Percentiles rank a stretch among this genome's conserved stretches.
These are phyloP conservation scores for Hyposoter dolosus DNA, from an alignment of 2,888 invertebrate genomes.

Conservation along the genomic window DNA sequence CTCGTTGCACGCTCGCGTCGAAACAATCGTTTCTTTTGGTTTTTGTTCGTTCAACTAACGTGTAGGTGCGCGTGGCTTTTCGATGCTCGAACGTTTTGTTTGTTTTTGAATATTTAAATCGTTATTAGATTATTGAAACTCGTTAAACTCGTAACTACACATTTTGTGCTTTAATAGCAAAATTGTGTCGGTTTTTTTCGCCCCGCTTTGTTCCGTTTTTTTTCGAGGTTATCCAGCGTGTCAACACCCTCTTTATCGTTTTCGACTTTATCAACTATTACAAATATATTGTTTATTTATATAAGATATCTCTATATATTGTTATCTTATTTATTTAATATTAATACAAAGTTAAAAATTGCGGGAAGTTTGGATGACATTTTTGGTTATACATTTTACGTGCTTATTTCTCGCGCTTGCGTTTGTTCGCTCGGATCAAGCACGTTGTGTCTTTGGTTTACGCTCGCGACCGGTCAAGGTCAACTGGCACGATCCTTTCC, in stretches of 20 bases:
- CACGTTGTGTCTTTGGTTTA: not conserved
- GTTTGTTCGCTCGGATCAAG: conserved; percentile 8
- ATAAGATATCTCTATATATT: conserved; percentile 77
- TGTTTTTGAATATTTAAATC: conserved; percentile 71
- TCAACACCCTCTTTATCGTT: conserved; percentile 43
- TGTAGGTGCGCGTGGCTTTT: conserved; percentile 63
- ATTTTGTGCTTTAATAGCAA: conserved; percentile 79
- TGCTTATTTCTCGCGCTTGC: conserved; percentile 25
- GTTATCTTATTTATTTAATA: conserved; percentile 77
- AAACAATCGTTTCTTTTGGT: conserved; percentile 41
- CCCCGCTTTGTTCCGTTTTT: conserved; percentile 68
- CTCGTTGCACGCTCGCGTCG: conserved; percentile 30
- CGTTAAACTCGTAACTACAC: conserved; percentile 78
- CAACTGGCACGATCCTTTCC: conserved; percentile 35
- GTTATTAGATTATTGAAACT: conserved; percentile 73
- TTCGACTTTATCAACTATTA: conserved; percentile 79
- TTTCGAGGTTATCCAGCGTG: conserved; percentile 27
- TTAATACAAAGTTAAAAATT: conserved; percentile 82
- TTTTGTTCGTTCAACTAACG: conserved; percentile 48
- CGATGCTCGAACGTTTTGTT: conserved; percentile 73
- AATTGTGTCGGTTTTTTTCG: conserved; percentile 72
- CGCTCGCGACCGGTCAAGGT: not conserved
- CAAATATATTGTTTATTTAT: conserved; percentile 77
- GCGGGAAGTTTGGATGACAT: conserved; percentile 77
- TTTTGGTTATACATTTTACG: conserved; percentile 40